Conservation (phyloP, 2,888 invertebrate genomes). For the Lysandra coridon region DNA sequence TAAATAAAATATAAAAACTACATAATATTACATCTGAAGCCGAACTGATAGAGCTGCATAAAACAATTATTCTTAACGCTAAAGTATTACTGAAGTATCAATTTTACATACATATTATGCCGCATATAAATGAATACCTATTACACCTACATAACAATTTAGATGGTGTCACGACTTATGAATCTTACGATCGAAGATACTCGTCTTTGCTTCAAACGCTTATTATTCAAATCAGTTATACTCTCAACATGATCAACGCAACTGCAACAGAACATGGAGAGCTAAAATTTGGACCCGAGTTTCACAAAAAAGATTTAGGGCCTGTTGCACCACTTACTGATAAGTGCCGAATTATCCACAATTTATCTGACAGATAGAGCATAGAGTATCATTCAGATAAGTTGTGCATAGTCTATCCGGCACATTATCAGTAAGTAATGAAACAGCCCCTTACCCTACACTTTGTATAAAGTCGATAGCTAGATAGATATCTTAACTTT, state of each 20-base stretch:
- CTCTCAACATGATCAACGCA: not conserved
- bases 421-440: too few species aligned
- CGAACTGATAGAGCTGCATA: not conserved
- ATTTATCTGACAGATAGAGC: too few species aligned
- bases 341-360: too few species aligned
- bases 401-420: too few species aligned
- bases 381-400: too few species aligned
- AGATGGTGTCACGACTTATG: not conserved
- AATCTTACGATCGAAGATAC: not conserved
- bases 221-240: not conserved
- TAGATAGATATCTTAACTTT: too few species aligned
- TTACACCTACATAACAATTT: not conserved
- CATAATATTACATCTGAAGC: not conserved
- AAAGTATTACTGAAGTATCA: not conserved
- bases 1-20: too few species aligned
- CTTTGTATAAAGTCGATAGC: too few species aligned
- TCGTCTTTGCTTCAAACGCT: not conserved
- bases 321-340: too few species aligned
- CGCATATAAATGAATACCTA: not conserved
- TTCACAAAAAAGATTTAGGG: too few species aligned
- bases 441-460: too few species aligned
- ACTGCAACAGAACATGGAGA: not conserved
- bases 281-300: too few species aligned
- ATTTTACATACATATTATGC: not conserved
- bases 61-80: not conserved